Evolutionary conservation across 2,113 vertebrate species (phyloP).

Genomic region (Corythornis cristatus): DNA sequence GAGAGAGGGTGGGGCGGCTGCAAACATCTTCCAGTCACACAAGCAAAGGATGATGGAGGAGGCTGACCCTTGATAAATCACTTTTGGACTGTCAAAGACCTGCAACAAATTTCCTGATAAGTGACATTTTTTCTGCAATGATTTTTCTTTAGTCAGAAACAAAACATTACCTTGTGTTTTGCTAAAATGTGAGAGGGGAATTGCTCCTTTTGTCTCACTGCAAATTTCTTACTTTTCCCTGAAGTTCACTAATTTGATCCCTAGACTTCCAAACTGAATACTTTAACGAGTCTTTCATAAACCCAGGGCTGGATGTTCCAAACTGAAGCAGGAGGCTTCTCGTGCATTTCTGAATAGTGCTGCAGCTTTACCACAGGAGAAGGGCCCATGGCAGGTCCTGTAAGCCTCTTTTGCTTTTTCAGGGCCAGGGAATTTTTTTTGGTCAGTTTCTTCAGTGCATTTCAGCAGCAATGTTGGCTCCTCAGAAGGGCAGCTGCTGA

Average conservation of each 20-base stretch:
- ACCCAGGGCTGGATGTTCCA: not conserved
- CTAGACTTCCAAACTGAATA: not conserved
- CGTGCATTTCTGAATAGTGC: rapidly evolving
- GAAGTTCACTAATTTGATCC: not conserved
- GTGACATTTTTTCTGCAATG: not conserved
- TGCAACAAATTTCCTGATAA: constrained; percentile 11
- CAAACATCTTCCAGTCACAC: rapidly evolving
- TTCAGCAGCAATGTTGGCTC: not conserved
- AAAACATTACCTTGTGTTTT: not conserved
- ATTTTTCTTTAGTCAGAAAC: constrained; percentile 29
- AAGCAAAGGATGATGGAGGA: not conserved
- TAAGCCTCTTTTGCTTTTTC: not conserved
- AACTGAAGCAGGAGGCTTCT: not conserved
- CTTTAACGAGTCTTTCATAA: not conserved
- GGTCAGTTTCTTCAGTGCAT: not conserved
- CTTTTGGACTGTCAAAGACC: not conserved
- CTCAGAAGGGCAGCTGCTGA: not conserved
- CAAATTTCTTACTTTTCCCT: not conserved
- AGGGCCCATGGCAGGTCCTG: rapidly evolving
- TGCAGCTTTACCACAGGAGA: rapidly evolving
- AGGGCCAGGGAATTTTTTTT: not conserved
- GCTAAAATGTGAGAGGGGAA: not conserved
- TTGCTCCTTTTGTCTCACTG: not conserved
- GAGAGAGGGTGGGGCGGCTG: not conserved
- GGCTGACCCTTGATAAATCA: not conserved